Percentiles rank a stretch among this genome's conserved stretches.
These are phyloP conservation scores for Panagrolaimus sp. DNA, from an alignment of 1,140 invertebrate genomes.

Conservation along the genomic window DNA sequence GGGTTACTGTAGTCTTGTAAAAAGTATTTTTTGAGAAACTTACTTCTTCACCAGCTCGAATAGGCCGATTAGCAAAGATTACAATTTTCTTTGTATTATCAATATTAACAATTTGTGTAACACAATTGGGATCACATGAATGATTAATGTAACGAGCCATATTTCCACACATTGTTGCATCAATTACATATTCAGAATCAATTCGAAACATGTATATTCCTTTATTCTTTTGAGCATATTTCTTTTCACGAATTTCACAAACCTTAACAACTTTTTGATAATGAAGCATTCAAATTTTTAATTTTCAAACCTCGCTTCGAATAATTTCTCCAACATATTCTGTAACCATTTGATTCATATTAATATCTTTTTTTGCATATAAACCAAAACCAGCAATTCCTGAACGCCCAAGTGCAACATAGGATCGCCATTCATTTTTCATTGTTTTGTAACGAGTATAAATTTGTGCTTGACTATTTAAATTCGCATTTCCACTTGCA, in stretches of 20 bases:
- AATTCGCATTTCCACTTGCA: constrained; percentile 15
- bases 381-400: constrained; percentile 78
- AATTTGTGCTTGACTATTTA: constrained; percentile 80
- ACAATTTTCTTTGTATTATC: constrained; percentile 88
- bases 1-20: constrained; percentile 16
- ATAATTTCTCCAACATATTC: constrained; percentile 99
- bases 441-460: constrained; percentile 97
- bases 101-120: constrained; percentile 86
- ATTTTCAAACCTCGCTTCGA: constrained; percentile 75
- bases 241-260: constrained; percentile 47
- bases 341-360: constrained; percentile 99
- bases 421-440: constrained; percentile 96
- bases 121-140: constrained; percentile 97
- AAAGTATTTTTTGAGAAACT: constrained; percentile 24
- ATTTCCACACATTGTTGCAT: constrained; percentile 92
- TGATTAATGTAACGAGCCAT: constrained; percentile 97
- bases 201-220: constrained; percentile 99
- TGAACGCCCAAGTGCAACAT: constrained; percentile 80
- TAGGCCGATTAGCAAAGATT: constrained; percentile 90
- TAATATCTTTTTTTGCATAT: constrained; percentile 89
- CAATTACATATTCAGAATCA: constrained; percentile 91
- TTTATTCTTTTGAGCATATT: constrained; percentile 71
- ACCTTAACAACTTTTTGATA: constrained; percentile 32
- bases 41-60: constrained; percentile 93
- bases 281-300: constrained; percentile 60